Base-by-base conservation (phyloP, 2,113 vertebrate genomes). In the Mixornis gularis region DNA sequence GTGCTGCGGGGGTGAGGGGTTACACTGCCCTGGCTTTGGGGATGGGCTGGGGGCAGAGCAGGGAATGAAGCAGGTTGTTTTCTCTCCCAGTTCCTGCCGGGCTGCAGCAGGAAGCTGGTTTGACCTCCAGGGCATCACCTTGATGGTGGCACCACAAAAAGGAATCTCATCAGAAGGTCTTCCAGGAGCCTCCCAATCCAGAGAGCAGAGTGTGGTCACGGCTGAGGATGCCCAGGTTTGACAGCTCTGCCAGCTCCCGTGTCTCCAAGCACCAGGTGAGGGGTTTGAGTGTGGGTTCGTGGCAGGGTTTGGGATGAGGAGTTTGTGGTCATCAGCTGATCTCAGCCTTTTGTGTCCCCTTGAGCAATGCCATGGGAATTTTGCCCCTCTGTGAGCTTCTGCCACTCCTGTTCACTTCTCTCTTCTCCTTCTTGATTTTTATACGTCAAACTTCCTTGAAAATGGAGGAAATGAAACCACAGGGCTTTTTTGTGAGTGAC, bases 391-490 rank as follows among this genome's bases (percentile, higher is more conserved):
- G n/a, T 1, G 26, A 72, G 51, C 41, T 94, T 82, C 79, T 85
- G 52, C 58, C 68, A 70, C 66, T 82, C 56, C 1, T 41, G 41
- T 15, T 88, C 2, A 40, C 69, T 96, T 87, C 93, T 87, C 78
- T 96, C 79, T 96, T 97, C 96, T 93, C 59, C 92, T 95, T 97
- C 97, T 97, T 92, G 86, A 93, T 95, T 97, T 95, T 96, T 88
- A 43, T 66, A 89, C 40, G 52, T 96, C 94, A 94, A 95, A 79
- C 89, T 95, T 92, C 90, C 94, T 97, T 96, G 95, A 93, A 96
- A 95, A 96, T 94, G 94, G 94, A 85, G 97, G 97, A 98, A 98
- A 96, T 92, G 97, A 98, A 98, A 97, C 97, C 69, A 70, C 73
- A 66, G 74, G 90, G 72, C 88, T 93, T 87, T 79, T 91, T 52